Evolutionary conservation across 2,797 vertebrate species (phyloP).

Genomic region (Protonibea diacanthus): DNA sequence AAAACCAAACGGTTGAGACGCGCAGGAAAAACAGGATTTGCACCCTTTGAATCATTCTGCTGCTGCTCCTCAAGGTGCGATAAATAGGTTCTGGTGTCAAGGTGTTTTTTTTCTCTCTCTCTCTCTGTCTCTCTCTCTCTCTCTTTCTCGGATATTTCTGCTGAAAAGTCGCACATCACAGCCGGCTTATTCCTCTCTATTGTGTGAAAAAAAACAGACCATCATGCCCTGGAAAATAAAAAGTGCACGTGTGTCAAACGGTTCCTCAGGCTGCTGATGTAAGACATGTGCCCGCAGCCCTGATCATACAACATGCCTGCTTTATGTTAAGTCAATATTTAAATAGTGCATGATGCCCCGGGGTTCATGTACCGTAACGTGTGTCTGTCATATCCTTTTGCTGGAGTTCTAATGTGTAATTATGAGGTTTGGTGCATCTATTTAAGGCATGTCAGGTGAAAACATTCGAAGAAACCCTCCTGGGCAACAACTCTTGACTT

Average conservation of each 20-base stretch:
- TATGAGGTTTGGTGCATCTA: constrained; percentile 9
- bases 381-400: background rate
- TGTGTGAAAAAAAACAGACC: constrained; percentile 1
- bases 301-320: background rate
- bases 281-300: background rate
- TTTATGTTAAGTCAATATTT: background rate
- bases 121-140: no score
- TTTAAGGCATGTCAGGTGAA: background rate
- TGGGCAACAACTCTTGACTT: constrained; percentile 13
- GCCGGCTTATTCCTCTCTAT: background rate
- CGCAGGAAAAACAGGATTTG: constrained; percentile 24
- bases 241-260: background rate
- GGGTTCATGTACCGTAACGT: background rate
- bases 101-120: background rate
- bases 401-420: constrained; percentile 6
- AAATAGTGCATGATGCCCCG: background rate
- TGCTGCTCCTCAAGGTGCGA: background rate
- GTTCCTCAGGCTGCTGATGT: background rate
- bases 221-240: background rate
- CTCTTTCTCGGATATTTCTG: background rate
- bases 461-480: constrained; percentile 9
- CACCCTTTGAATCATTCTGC: background rate
- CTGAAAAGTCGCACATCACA: background rate
- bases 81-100: background rate
- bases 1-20: constrained; percentile 23